phyloP scores from a whole-genome alignment of 1,140 invertebrate species.

The Leptinotarsa texana region DNA sequence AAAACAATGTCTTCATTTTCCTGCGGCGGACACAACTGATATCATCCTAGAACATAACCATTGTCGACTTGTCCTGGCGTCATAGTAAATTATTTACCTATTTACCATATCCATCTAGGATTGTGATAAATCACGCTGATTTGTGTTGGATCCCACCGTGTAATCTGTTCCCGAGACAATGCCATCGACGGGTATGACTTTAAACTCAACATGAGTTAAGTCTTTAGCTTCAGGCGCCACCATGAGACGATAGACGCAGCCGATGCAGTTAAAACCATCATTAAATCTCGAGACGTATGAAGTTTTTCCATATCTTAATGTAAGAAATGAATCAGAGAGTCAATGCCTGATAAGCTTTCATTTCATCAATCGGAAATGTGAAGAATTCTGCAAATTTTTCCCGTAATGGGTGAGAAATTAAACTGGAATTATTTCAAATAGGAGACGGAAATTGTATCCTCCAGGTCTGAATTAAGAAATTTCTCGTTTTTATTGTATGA shows the following conservation, averaged over 20 bases:
- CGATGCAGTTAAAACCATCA: neutral
- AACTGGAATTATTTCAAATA: no score
- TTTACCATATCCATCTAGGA: neutral
- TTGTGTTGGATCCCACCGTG: neutral
- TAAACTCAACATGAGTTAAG: constrained; percentile 2
- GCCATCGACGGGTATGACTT: constrained; percentile 1
- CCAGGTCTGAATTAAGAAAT: no score
- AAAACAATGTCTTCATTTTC: no score
- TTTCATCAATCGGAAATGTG: no score
- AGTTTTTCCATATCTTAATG: no score
- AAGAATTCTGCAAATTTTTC: no score
- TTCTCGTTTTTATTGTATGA: no score
- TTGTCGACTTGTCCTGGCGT: neutral
- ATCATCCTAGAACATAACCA: neutral
- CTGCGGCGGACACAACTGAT: neutral
- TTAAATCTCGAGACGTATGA: neutral
- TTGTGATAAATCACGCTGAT: constrained; percentile 8
- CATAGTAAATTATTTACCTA: neutral
- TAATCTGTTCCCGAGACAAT: constrained; percentile 1
- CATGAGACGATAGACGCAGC: neutral
- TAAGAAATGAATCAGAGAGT: no score
- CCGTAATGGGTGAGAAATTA: no score
- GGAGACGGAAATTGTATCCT: no score
- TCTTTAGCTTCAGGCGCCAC: neutral
- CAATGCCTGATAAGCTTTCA: no score